phyloP scores from a whole-genome alignment of 2,888 invertebrate species.

The Cylindroiulus punctatus region DNA sequence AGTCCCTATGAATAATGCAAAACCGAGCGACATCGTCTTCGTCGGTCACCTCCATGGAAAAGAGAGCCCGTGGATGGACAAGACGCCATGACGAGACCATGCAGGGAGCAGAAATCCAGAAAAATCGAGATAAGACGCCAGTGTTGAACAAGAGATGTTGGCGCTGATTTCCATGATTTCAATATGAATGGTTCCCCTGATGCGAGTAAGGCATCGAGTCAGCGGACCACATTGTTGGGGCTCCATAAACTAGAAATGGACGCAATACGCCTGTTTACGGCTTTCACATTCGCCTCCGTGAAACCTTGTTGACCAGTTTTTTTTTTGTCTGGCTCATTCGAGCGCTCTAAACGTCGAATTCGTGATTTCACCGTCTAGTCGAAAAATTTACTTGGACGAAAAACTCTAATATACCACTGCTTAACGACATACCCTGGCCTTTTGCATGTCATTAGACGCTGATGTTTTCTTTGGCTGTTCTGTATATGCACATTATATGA shows the following conservation, averaged over 20 bases:
- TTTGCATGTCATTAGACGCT: no score
- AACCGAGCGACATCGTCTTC: background rate
- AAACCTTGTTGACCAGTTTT: background rate
- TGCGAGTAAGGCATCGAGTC: background rate
- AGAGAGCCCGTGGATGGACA: no score
- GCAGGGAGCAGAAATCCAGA: background rate
- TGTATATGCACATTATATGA: no score
- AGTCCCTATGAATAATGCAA: constrained; percentile 2
- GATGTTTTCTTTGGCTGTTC: no score
- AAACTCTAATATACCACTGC: no score
- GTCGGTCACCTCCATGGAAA: background rate
- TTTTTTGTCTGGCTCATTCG: background rate
- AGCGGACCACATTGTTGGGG: constrained; percentile 3
- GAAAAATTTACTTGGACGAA: no score
- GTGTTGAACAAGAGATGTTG: constrained; percentile 37
- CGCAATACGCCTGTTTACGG: background rate
- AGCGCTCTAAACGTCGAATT: background rate
- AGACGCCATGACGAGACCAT: background rate
- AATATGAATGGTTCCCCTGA: constrained; percentile 25
- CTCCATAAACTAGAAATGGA: constrained; percentile 1
- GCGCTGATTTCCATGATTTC: constrained; percentile 7
- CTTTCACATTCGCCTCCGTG: background rate
- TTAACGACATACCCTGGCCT: no score
- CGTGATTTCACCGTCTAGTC: background rate
- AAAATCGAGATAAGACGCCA: background rate